phyloP scores from a whole-genome alignment of 2,113 vertebrate species.

The Procapra przewalskii region DNA sequence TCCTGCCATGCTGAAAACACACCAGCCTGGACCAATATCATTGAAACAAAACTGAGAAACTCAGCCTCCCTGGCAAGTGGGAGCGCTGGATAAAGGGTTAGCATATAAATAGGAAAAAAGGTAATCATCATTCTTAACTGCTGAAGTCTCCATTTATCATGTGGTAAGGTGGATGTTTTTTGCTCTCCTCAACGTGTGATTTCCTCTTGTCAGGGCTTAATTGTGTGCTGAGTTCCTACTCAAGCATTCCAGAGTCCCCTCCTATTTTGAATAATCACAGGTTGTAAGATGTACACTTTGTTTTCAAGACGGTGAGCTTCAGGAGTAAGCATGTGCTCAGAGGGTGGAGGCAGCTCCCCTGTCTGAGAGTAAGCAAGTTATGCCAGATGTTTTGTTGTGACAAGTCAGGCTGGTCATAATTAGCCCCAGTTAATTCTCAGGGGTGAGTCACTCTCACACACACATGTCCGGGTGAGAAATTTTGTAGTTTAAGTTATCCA shows the following conservation, averaged over 20 bases:
- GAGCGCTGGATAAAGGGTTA: background rate
- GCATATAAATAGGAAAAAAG: background rate
- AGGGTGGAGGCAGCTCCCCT: background rate
- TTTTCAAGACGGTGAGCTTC: background rate
- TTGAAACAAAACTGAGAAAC: background rate
- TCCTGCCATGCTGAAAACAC: background rate
- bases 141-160: background rate
- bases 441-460: slow-evolving; percentile 33
- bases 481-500: slow-evolving; percentile 52
- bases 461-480: slow-evolving; percentile 45
- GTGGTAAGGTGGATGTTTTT: background rate
- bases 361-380: slow-evolving; percentile 19
- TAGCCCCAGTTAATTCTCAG: slow-evolving; percentile 57
- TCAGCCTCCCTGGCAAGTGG: background rate
- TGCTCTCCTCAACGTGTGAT: background rate
- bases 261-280: slow-evolving; percentile 23
- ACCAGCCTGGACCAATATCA: background rate
- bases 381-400: slow-evolving; percentile 55
- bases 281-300: background rate
- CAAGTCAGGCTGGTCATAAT: slow-evolving; percentile 72
- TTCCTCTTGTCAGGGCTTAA: slow-evolving; percentile 34
- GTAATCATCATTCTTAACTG: background rate
- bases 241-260: background rate
- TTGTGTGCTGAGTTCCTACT: slow-evolving; percentile 14
- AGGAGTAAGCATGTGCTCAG: background rate